Evolutionary conservation across 2,113 vertebrate species (phyloP), one percentile per base, ranked within the genome.

Genomic region (Hucho hucho): DNA sequence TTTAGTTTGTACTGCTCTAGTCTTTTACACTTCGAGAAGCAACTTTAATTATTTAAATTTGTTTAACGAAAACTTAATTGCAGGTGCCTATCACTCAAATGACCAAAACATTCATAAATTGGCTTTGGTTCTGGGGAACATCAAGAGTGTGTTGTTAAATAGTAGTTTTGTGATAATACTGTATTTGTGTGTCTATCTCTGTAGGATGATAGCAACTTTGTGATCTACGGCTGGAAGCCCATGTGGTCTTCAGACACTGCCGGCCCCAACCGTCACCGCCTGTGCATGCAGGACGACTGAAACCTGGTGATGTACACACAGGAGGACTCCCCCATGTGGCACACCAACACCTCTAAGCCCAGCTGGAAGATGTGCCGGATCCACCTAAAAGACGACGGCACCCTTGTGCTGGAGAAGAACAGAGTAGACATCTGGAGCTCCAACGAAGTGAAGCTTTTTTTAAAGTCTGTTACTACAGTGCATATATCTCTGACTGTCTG

Each of bases 131-230:
- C 32, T 32, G 32, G 5, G 5, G 5, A 32, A 32, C 32, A 32
- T 32, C 32, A 32, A 32, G 32, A 32, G 32, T 32, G 6, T 32
- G 5, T 32, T 32, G 5, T 32, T 32, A 32, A 32, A 32, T 32
- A 32, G 5, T 5, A 6, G 32, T 32, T 79, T 75, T 70, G 59
- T 70, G 5, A 70, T 74, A 32, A 6, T 32, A 32, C 29, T 74
- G 53, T 29, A 72, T 56, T n/a, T 75, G 68, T 32, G 64, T 68
- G 22, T 64, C 25, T 26, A 14, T 64, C 13, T 26, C 63, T 26
- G 16, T 29, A 89, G 87, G 74, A 65, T 0, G 83, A 89, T 4
- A 83, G 80, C 0, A 86, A 88, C 71, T 86, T 88, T 79, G 80
- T 86, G 13, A 18, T 88, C 58, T 87, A 80, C 4, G 80, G 68